phyloP scores from a whole-genome alignment of 1,140 invertebrate genomes.

The Drosophila bifasciata region DNA sequence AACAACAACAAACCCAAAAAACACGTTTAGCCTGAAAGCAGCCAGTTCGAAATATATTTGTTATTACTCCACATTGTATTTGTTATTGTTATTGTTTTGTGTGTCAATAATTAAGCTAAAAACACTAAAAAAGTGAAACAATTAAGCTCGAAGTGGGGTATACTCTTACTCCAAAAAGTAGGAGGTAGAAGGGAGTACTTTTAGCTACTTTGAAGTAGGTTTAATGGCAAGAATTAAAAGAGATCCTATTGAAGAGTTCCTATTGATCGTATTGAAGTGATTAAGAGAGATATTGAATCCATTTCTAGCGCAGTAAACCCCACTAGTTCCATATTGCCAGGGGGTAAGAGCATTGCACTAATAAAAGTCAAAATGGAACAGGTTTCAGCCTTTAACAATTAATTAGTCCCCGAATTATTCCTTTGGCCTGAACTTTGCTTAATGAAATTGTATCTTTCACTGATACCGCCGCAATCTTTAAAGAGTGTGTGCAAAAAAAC shows the following conservation, averaged over 20 bases:
- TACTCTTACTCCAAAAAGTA: too few relatives aligned
- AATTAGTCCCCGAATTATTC: slow-evolving; percentile 16
- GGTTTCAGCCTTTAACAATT: background rate
- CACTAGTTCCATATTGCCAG: too few relatives aligned
- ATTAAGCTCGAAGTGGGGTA: slow-evolving; percentile 22
- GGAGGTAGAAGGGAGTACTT: too few relatives aligned
- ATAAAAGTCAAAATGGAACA: too few relatives aligned
- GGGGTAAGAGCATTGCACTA: too few relatives aligned
- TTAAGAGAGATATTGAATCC: too few relatives aligned
- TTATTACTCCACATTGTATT: slow-evolving; percentile 32
- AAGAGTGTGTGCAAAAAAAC: background rate
- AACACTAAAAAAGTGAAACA: slow-evolving; percentile 24
- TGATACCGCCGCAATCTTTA: background rate
- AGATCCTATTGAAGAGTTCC: too few relatives aligned
- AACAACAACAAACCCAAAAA: slow-evolving; percentile 2
- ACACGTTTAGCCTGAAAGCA: slow-evolving; percentile 35
- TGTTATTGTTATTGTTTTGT: slow-evolving; percentile 18
- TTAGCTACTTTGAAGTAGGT: too few relatives aligned
- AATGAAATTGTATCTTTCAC: slow-evolving; percentile 35
- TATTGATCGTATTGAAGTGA: too few relatives aligned
- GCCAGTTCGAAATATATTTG: slow-evolving; percentile 36
- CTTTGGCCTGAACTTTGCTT: slow-evolving; percentile 7
- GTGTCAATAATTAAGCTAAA: slow-evolving; percentile 46
- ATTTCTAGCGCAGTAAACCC: too few relatives aligned
- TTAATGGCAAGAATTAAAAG: too few relatives aligned